Base-by-base conservation (phyloP, 2,113 vertebrate species). In the Crotalus horridus region DNA sequence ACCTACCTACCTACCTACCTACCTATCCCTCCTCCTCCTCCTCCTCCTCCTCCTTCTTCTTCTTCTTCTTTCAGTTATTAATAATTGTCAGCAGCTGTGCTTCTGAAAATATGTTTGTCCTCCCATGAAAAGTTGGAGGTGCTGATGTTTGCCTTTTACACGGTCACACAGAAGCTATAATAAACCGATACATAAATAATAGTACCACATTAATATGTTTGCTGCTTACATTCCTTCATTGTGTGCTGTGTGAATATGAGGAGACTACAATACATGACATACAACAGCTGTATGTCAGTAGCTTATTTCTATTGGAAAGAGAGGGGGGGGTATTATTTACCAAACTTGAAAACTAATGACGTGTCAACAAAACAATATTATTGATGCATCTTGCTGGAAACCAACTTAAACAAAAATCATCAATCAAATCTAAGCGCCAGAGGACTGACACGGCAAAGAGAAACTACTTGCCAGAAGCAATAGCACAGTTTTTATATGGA, bases 301-400 rank as follows among this genome's bases (percentile, higher is more conserved):
- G 17, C 91, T 95, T 95, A 89, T 69, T 93, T 94, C 46, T 91
- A 0, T 92, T 5, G 13, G 48, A 51, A 8, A 51, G 48, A 51
- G 48, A 51, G 93, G 55, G 55, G 92, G 74, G 0, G 55, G 17
- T 92, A 86, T 85, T 85, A 20, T 93, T 95, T 93, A 87, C 29
- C 4, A 93, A 92, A n/a, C 0, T 94, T 94, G 91, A 96, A 74
- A 95, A 92, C 39, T 92, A 94, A 94, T 61, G 91, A 93, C 26
- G 51, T 92, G 15, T 91, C 93, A 94, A 54, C 4, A 43, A 94
- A 94, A 81, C 8, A 91, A 23, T 89, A 92, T 85, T 88, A 93
- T n/a, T 87, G 26, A 92, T 90, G 7, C 6, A 95, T 94, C 96
- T 95, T 46, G 48, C 15, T 90, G 39, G 94, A 94, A 94, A 89